Conservation (phyloP, 2,113 vertebrate genomes). For the Pipra filicauda region DNA sequence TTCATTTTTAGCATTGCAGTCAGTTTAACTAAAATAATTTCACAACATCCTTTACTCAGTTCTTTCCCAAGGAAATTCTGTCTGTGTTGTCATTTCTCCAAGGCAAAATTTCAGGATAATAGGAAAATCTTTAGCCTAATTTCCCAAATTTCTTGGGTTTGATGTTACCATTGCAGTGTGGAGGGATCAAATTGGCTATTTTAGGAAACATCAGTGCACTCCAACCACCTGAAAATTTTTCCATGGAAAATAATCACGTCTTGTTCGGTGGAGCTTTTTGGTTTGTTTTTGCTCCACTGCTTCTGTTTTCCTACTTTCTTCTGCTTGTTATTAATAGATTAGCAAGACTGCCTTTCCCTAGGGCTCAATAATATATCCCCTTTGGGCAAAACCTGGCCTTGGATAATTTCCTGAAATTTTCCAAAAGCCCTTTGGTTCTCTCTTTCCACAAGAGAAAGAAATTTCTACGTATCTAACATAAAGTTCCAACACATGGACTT, state of each 20-base stretch:
- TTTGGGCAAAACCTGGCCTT: background rate
- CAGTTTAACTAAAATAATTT: constrained; percentile 14
- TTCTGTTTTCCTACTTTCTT: background rate
- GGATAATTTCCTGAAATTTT: background rate
- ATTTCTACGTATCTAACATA: background rate
- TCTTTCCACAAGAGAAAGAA: background rate
- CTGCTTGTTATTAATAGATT: background rate
- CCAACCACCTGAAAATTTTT: background rate
- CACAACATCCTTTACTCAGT: background rate
- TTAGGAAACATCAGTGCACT: background rate
- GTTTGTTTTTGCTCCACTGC: background rate
- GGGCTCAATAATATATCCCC: background rate
- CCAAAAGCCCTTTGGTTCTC: background rate
- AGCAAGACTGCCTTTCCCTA: background rate
- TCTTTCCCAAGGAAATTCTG: background rate
- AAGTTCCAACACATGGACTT: background rate
- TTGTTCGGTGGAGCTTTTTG: background rate
- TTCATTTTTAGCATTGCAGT: constrained; percentile 5
- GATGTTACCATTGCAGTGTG: background rate
- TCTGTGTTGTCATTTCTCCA: background rate
- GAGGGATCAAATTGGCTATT: background rate
- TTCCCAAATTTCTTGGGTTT: background rate
- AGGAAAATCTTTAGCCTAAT: constrained; percentile 9
- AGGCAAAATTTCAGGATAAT: background rate
- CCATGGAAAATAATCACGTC: background rate